Evolutionary conservation across 2,888 invertebrate genomes (phyloP).

Genomic region (Oxytorus armatus): DNA sequence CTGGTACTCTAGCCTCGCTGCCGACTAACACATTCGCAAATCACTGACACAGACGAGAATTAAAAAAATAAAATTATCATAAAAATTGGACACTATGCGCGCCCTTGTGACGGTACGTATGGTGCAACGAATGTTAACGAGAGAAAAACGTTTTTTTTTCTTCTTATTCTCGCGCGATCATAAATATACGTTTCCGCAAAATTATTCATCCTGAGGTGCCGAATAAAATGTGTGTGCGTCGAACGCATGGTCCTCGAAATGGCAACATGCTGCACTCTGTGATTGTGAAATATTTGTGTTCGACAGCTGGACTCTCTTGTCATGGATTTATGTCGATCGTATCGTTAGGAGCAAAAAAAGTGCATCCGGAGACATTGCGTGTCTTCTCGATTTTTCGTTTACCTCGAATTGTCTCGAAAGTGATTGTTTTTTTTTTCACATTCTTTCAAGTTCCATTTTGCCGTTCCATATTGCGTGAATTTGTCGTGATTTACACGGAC

Average conservation of each 20-base stretch:
- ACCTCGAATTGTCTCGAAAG: not conserved
- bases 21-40: constrained; percentile 79
- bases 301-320: constrained; percentile 42
- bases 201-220: constrained; percentile 34
- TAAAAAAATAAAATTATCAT: constrained; percentile 44
- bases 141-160: constrained; percentile 17
- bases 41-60: constrained; percentile 70
- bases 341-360: constrained; percentile 28
- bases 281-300: constrained; percentile 55
- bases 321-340: constrained; percentile 45
- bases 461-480: constrained; percentile 30
- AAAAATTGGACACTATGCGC: constrained; percentile 77
- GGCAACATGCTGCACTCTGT: constrained; percentile 39
- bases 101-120: constrained; percentile 82
- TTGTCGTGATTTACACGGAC: not conserved
- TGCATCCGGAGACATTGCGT: constrained; percentile 18
- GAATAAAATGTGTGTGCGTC: constrained; percentile 52
- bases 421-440: constrained; percentile 15
- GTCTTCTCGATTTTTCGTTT: constrained; percentile 19
- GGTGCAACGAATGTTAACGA: constrained; percentile 52
- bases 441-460: not conserved
- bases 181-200: not conserved
- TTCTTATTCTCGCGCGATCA: not conserved
- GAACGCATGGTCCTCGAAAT: constrained; percentile 19
- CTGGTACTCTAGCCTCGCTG: constrained; percentile 83